These are phyloP conservation scores for Lithophane leautieri DNA, from an alignment of 2,888 invertebrate genomes.

Conservation along the genomic window DNA sequence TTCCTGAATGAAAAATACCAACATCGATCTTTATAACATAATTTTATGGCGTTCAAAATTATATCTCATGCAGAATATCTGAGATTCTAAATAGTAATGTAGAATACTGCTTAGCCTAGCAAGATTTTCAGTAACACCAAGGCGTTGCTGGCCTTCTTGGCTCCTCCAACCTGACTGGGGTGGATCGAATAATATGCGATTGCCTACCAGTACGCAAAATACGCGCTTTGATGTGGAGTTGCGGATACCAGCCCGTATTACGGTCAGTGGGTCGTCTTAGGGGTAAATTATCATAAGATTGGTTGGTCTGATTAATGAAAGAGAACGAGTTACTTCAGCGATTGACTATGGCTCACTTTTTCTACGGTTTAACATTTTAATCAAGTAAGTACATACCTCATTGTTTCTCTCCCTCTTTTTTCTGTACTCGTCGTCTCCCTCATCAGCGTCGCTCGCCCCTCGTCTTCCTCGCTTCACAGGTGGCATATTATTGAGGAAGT, in stretches of 20 bases:
- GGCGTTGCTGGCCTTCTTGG: too few species aligned
- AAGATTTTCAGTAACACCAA: too few species aligned
- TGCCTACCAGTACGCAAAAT: too few species aligned
- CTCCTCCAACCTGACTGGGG: too few species aligned
- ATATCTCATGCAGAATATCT: not conserved
- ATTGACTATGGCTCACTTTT: not conserved
- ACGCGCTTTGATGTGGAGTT: too few species aligned
- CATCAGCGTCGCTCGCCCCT: conserved; percentile 91
- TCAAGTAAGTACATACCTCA: conserved; percentile 86
- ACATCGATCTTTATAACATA: too few species aligned
- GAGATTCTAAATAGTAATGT: not conserved
- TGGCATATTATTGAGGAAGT: conserved; percentile 80
- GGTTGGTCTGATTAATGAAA: not conserved
- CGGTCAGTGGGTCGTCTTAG: too few species aligned
- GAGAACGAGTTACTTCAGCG: not conserved
- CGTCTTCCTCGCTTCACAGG: conserved; percentile 83
- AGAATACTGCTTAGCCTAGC: not conserved
- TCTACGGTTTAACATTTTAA: not conserved
- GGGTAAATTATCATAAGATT: too few species aligned
- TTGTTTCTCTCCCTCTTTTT: conserved; percentile 94
- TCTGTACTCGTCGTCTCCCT: conserved; percentile 93
- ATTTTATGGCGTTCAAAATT: not conserved
- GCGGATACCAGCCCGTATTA: too few species aligned
- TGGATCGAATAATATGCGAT: too few species aligned
- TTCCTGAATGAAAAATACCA: not conserved